Base-by-base conservation (phyloP, 2,113 vertebrate species). In the Trematocara zebra region DNA sequence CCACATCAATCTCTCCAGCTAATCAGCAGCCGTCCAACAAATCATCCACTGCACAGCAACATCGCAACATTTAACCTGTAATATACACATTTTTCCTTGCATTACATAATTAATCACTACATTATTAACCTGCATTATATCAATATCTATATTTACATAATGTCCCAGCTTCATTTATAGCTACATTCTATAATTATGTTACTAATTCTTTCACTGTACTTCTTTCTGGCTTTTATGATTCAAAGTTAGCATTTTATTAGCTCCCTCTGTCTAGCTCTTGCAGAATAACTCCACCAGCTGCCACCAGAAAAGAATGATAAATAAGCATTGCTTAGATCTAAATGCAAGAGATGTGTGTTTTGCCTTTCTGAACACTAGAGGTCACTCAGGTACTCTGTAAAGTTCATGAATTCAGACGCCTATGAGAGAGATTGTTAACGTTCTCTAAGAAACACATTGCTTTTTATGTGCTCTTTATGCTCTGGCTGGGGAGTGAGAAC, bases 351-450 rank as follows among this genome's bases (percentile, higher is more conserved):
- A 33, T 59, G 15, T 61, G 28, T 61, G 15, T 33, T 59, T 61
- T 61, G 57, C 28, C 28, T 61, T 61, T 33, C 28, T 61, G 57
- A 61, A 61, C 28, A 61, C 28, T 11, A 11, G 28, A 61, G 57
- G 28, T 10, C 8, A 61, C 57, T 61, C 15, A 0, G 57, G 3
- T 18, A 33, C 5, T 59, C 56, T 18, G 28, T 61, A 6, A 61
- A 33, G 28, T 59, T 59, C 8, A 59, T 59, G 15, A 59, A 61
- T 61, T 33, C 0, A 33, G 57, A 61, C 0, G 28, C 28, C 28
- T 59, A 33, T 59, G 1, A 18, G 28, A 59, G 0, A 0, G 28
- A 59, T 1, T 33, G 0, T 59, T 59, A 59, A 59, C 0, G 8
- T 59, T 18, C 8, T 59, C 15, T 59, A 59, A 59, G 56, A 18